Evolutionary conservation across 2,113 vertebrate genomes (phyloP).

Genomic region (Hydrolagus affinis): DNA sequence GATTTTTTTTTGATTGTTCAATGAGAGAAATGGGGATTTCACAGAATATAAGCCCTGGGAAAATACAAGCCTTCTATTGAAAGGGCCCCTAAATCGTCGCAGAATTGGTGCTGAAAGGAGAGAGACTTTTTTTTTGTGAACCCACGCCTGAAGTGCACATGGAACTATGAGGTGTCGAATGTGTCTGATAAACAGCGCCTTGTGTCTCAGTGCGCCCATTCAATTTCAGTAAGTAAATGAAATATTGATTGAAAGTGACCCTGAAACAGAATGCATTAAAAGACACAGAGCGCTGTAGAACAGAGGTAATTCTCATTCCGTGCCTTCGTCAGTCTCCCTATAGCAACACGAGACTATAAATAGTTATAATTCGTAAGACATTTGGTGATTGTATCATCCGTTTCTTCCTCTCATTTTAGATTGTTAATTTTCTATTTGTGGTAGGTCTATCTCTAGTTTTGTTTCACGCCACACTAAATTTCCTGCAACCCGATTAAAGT

Average conservation of each 20-base stretch:
- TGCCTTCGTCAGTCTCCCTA: constrained; percentile 71
- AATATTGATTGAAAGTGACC: constrained; percentile 89
- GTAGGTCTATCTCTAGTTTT: constrained; percentile 58
- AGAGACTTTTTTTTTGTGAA: constrained; percentile 38
- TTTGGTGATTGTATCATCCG: constrained; percentile 60
- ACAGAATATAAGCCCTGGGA: constrained; percentile 55
- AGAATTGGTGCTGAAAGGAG: constrained; percentile 65
- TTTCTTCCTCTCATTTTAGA: constrained; percentile 57
- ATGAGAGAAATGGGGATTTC: constrained; percentile 72
- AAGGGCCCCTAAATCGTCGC: constrained; percentile 7
- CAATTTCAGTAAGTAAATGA: constrained; percentile 88
- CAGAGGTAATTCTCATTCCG: constrained; percentile 76
- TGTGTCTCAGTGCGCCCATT: constrained; percentile 78
- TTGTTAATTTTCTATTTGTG: constrained; percentile 53
- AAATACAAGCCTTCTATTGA: neutral
- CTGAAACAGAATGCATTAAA: constrained; percentile 87
- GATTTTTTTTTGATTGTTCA: constrained; percentile 70
- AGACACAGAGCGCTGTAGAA: constrained; percentile 76
- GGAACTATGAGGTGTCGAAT: constrained; percentile 73
- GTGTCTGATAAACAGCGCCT: constrained; percentile 81
- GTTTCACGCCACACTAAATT: constrained; percentile 57
- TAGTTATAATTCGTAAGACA: constrained; percentile 64
- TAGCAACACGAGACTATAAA: constrained; percentile 72
- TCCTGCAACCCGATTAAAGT: constrained; percentile 35
- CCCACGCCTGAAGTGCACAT: constrained; percentile 33